A percentile compares a stretch with the other conserved stretches of the same genome.
Evolutionary conservation across 2,113 vertebrate genomes (phyloP).

Genomic region (Sylvietta virens): DNA sequence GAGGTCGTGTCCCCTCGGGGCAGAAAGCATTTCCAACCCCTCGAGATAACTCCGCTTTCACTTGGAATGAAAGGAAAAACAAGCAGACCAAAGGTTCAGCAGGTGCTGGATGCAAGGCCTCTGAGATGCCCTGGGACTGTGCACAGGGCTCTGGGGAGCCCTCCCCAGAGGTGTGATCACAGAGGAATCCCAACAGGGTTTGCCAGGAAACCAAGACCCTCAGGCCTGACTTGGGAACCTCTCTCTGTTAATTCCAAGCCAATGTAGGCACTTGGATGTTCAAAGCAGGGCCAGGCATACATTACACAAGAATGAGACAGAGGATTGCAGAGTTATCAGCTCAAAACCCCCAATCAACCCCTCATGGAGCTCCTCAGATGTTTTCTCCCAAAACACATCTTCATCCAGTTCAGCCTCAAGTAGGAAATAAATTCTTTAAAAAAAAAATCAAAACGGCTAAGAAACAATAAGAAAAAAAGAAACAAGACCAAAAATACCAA

Average conservation of each 20-base stretch:
- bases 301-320: not conserved
- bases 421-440: not conserved
- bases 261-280: not conserved
- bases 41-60: not conserved
- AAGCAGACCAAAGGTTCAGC: not conserved
- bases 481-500: not conserved
- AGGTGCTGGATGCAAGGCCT: not conserved
- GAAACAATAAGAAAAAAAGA: not conserved
- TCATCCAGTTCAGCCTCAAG: not conserved
- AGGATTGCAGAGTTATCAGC: not conserved
- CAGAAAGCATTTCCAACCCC: not conserved
- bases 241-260: not conserved
- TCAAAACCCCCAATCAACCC: not conserved
- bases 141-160: rapidly evolving
- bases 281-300: not conserved
- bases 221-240: not conserved
- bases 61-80: not conserved
- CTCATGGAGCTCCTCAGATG: not conserved
- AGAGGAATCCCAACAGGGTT: not conserved
- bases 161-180: not conserved
- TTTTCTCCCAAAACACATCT: not conserved
- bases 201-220: not conserved
- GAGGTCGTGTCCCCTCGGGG: not conserved
- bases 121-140: not conserved
- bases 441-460: not conserved